A percentile compares a stretch with the other conserved stretches of the same genome.
Evolutionary conservation across 2,113 vertebrate genomes (phyloP).

Genomic region (Eretmochelys imbricata): DNA sequence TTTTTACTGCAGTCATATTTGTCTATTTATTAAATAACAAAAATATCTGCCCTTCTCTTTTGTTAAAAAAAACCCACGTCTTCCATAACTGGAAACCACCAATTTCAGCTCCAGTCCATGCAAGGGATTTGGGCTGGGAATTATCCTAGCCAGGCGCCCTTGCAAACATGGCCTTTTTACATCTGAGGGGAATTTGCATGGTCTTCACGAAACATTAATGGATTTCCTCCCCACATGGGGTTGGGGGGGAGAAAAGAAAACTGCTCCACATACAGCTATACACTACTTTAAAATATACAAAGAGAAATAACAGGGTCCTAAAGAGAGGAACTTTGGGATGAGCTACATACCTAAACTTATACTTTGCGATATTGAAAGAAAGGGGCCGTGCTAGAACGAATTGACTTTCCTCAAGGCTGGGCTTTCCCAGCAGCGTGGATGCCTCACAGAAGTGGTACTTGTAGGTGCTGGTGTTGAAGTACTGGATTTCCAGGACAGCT

Average conservation of each 20-base stretch:
- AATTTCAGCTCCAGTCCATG: neutral
- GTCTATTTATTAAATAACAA: neutral
- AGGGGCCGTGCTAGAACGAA: fast-evolving
- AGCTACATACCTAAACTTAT: neutral
- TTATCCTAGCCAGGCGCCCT: neutral
- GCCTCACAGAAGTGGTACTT: neutral
- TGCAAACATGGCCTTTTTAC: neutral
- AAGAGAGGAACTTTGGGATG: neutral
- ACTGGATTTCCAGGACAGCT: neutral
- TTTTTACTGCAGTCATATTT: neutral
- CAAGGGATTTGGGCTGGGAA: neutral
- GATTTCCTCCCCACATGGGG: neutral
- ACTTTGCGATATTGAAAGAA: neutral
- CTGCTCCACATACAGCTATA: neutral
- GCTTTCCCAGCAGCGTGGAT: neutral
- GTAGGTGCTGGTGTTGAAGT: neutral
- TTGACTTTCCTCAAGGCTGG: fast-evolving
- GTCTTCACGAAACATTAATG: neutral
- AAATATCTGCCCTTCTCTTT: neutral
- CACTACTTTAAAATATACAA: neutral
- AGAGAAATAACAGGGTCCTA: neutral
- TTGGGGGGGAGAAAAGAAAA: neutral
- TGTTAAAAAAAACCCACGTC: neutral
- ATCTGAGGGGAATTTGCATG: neutral
- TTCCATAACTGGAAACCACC: neutral